Evolutionary conservation across 2,113 vertebrate genomes (phyloP).

Genomic region (Ursus arctos): DNA sequence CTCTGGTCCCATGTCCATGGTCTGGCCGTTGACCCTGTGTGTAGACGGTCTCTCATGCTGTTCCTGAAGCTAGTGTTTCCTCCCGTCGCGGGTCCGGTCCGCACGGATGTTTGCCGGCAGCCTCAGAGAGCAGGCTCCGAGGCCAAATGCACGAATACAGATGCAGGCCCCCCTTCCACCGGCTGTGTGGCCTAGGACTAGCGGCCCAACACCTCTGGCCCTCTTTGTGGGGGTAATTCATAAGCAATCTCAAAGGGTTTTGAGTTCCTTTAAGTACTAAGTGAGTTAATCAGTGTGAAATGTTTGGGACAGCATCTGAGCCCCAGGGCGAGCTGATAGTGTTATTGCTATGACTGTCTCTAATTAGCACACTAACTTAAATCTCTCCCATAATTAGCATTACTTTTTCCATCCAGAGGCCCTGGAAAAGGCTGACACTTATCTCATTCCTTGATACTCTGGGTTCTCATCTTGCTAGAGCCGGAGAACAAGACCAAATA

Average conservation of each 20-base stretch:
- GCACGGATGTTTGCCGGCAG: neutral
- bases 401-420: neutral
- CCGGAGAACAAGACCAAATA: neutral
- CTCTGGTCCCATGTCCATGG: rapidly evolving
- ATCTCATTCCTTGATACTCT: neutral
- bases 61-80: neutral
- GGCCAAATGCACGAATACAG: neutral
- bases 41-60: no score
- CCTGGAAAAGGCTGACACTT: neutral
- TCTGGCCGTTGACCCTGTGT: neutral
- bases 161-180: no score
- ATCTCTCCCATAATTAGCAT: neutral
- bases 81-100: neutral
- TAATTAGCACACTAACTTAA: neutral
- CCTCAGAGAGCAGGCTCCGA: neutral
- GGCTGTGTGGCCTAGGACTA: neutral
- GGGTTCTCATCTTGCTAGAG: neutral
- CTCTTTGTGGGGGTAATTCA: neutral
- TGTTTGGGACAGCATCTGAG: neutral
- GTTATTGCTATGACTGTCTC: rapidly evolving
- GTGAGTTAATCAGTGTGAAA: neutral
- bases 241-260: neutral
- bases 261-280: neutral
- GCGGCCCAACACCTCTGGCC: neutral
- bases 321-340: neutral